These are phyloP conservation scores for Turdus rufiventris DNA, from an alignment of 2,113 vertebrate genomes.

Conservation along the genomic window DNA sequence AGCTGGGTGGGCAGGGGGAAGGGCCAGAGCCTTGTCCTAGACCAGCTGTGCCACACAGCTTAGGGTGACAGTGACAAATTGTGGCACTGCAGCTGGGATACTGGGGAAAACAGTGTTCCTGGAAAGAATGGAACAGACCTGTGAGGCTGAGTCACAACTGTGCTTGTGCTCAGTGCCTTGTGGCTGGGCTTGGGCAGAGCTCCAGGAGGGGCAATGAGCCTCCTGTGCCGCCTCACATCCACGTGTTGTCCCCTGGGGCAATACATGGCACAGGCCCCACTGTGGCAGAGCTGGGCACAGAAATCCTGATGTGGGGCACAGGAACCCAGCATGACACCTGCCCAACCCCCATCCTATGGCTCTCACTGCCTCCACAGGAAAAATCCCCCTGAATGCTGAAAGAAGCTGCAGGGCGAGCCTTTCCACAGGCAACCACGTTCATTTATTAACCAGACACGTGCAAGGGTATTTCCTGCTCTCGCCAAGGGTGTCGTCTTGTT, in stretches of 20 bases:
- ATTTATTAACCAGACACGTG: not conserved
- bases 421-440: not conserved
- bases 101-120: not conserved
- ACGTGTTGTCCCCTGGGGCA: fast-evolving
- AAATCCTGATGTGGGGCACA: not conserved
- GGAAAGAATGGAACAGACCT: not conserved
- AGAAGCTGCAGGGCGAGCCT: not conserved
- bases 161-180: not conserved
- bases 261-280: not conserved
- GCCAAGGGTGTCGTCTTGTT: not conserved
- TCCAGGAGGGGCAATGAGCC: not conserved
- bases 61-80: not conserved
- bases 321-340: fast-evolving
- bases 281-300: fast-evolving
- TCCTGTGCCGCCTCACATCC: not conserved
- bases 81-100: not conserved
- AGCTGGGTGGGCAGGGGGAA: not conserved
- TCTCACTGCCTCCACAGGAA: not conserved
- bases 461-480: not conserved
- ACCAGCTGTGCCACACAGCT: not conserved
- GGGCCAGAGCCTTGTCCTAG: not conserved
- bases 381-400: not conserved
- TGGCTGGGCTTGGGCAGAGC: fast-evolving
- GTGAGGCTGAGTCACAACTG: not conserved
- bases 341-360: fast-evolving